These are phyloP conservation scores for Helicoverpa armigera DNA, from an alignment of 1,140 invertebrate species.

Conservation along the genomic window DNA sequence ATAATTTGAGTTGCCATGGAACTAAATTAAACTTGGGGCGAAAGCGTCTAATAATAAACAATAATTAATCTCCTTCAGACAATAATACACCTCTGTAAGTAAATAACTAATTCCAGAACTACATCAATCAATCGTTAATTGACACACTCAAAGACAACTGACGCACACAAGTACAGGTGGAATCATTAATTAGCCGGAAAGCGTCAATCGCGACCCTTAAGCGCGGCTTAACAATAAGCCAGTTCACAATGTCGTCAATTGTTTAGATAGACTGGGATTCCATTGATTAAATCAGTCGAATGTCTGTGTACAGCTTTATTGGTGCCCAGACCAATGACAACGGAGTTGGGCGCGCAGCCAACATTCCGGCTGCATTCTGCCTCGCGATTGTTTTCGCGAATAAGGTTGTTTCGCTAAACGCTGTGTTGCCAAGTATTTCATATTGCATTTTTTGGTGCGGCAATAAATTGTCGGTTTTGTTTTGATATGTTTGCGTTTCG, in stretches of 20 bases:
- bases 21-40: too few species aligned
- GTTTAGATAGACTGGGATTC: slow-evolving; percentile 35
- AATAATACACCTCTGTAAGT: too few species aligned
- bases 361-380: neutral
- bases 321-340: slow-evolving; percentile 29
- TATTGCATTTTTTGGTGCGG: slow-evolving; percentile 22
- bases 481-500: slow-evolving; percentile 4
- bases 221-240: slow-evolving; percentile 38
- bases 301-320: slow-evolving; percentile 32
- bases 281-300: slow-evolving; percentile 40
- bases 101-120: neutral
- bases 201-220: neutral
- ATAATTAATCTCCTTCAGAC: neutral
- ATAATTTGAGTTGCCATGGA: too few species aligned
- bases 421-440: slow-evolving; percentile 17
- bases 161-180: slow-evolving; percentile 11
- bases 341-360: slow-evolving; percentile 20
- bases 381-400: slow-evolving; percentile 21
- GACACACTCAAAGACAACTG: neutral
- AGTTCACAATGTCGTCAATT: slow-evolving; percentile 34
- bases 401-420: slow-evolving; percentile 5
- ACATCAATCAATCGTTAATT: slow-evolving; percentile 7
- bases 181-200: slow-evolving; percentile 21
- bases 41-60: neutral
- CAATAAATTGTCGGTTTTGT: slow-evolving; percentile 30